These are phyloP conservation scores for Lucilia cuprina DNA, from an alignment of 1,140 invertebrate genomes.

Conservation along the genomic window DNA sequence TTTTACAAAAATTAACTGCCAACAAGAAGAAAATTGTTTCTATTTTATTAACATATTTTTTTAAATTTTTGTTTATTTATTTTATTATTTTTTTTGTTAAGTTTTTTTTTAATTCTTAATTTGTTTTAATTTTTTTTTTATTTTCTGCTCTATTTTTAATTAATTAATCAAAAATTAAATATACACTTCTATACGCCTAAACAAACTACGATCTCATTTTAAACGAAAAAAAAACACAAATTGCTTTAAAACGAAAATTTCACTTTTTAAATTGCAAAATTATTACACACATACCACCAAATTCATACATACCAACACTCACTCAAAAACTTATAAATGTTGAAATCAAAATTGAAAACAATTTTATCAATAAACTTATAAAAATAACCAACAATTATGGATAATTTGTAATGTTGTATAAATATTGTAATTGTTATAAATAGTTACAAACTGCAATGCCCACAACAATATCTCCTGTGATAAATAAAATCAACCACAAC, in stretches of 20 bases:
- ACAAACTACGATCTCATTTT: not conserved
- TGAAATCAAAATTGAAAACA: not conserved
- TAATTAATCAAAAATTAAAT: not conserved
- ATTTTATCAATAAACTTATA: not conserved
- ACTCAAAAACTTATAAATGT: not conserved
- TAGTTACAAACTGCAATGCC: conserved; percentile 42
- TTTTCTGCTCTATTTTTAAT: not conserved
- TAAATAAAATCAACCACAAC: conserved; percentile 42
- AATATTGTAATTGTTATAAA: conserved; percentile 13
- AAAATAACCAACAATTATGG: not conserved
- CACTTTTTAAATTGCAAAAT: not conserved
- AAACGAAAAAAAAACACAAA: not conserved
- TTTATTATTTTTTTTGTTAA: not conserved
- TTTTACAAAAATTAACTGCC: not conserved
- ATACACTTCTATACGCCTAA: not conserved
- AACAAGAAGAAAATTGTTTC: not conserved
- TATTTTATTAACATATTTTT: not conserved
- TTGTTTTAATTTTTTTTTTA: not conserved
- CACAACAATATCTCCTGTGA: conserved; percentile 47
- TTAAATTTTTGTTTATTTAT: not conserved
- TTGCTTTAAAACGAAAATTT: not conserved
- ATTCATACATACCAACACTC: not conserved
- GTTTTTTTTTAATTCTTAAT: not conserved
- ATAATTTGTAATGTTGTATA: conserved; percentile 13
- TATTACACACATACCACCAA: not conserved